Conservation (phyloP, 2,113 vertebrate species). For the Pyrgilauda ruficollis region DNA sequence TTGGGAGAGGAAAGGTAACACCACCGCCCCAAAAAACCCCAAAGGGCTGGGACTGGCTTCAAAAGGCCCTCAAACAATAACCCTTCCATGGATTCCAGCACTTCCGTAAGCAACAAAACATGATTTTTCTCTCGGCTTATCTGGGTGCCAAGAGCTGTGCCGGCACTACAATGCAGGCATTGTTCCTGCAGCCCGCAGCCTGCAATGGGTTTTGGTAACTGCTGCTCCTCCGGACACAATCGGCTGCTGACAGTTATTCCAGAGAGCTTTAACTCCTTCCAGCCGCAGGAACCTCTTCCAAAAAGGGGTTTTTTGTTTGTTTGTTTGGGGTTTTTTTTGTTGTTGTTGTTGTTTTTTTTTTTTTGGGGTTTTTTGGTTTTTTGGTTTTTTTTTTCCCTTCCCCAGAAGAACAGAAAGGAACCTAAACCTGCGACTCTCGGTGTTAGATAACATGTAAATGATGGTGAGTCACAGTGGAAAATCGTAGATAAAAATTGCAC, state of each 20-base stretch:
- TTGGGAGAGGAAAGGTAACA: not conserved
- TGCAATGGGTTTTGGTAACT: conserved; percentile 32
- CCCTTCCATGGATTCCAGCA: conserved; percentile 36
- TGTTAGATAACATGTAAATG: conserved; percentile 67
- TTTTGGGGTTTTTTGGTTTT: not conserved
- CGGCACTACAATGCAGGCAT: not conserved
- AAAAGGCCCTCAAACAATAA: not conserved
- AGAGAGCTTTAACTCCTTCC: conserved; percentile 40
- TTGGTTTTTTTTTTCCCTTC: too few species aligned
- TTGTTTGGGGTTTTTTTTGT: too few species aligned
- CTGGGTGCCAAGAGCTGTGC: not conserved
- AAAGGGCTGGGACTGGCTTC: not conserved
- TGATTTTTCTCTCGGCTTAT: not conserved
- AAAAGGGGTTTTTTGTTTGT: too few species aligned
- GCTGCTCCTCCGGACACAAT: conserved; percentile 18
- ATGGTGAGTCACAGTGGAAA: conserved; percentile 44
- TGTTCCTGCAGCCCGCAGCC: not conserved
- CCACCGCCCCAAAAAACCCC: not conserved
- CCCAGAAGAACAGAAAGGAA: not conserved
- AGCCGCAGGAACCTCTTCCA: not conserved
- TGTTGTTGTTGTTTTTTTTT: too few species aligned
- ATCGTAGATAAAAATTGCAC: conserved; percentile 44
- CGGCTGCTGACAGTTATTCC: conserved; percentile 20
- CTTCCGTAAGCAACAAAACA: conserved; percentile 39
- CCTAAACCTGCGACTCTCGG: not conserved